Conservation (phyloP, 2,888 invertebrate species). For the Cartodere bifasciata region DNA sequence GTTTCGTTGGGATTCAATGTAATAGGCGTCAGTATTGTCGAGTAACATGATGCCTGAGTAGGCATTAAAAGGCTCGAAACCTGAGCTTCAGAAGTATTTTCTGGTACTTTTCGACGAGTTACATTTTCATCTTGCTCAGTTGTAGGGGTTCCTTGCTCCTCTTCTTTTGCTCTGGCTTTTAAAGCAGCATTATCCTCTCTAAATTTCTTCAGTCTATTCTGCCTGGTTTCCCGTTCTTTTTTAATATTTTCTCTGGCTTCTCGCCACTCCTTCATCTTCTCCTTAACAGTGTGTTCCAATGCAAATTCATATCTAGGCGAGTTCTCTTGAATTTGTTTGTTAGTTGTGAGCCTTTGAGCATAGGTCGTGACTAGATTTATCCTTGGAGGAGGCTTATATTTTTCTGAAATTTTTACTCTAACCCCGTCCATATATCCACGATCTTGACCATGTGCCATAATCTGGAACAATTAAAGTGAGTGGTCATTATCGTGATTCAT, state of each 20-base stretch:
- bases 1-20: slow-evolving; percentile 24
- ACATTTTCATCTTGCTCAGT: slow-evolving; percentile 11
- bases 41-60: slow-evolving; percentile 24
- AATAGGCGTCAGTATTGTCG: slow-evolving; percentile 36
- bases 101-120: slow-evolving; percentile 1
- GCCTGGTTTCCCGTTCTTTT: slow-evolving; percentile 41
- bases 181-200: slow-evolving; percentile 28
- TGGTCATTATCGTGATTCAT: too few species aligned
- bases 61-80: slow-evolving; percentile 22
- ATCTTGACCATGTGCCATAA: slow-evolving; percentile 11
- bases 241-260: slow-evolving; percentile 49
- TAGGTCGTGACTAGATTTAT: slow-evolving; percentile 47
- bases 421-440: slow-evolving; percentile 66
- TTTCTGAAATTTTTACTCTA: slow-evolving; percentile 79
- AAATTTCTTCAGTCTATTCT: slow-evolving; percentile 36
- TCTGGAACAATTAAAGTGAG: too few species aligned
- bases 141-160: slow-evolving; percentile 14
- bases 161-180: slow-evolving; percentile 17
- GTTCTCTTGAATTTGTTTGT: slow-evolving; percentile 39
- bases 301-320: slow-evolving; percentile 58
- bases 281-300: slow-evolving; percentile 58
- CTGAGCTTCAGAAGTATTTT: slow-evolving; percentile 3
- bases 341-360: slow-evolving; percentile 39
- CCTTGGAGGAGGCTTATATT: slow-evolving; percentile 68
- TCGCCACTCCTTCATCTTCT: slow-evolving; percentile 59